Conservation (phyloP, 2,797 vertebrate genomes). For the Hippocampus kuda region DNA sequence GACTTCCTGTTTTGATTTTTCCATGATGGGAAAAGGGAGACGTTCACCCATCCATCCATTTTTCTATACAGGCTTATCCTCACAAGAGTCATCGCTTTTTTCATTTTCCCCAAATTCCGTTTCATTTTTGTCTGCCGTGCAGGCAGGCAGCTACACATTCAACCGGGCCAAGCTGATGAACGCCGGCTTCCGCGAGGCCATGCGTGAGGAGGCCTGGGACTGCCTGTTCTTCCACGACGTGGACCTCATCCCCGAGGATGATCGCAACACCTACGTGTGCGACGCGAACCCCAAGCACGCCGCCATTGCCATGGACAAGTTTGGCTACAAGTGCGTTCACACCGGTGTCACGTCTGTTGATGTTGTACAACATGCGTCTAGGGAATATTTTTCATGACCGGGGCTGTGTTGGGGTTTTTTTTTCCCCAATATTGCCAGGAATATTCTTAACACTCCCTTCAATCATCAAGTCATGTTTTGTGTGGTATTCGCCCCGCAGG, state of each 20-base stretch:
- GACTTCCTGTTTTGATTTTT: neutral
- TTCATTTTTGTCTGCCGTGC: neutral
- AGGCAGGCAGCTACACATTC: slow-evolving; percentile 73
- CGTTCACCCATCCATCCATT: too few species aligned
- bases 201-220: slow-evolving; percentile 78
- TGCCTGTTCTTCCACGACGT: slow-evolving; percentile 80
- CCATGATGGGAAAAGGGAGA: neutral
- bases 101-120: neutral
- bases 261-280: slow-evolving; percentile 72
- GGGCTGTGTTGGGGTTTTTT: too few species aligned
- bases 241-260: slow-evolving; percentile 78
- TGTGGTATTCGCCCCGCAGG: slow-evolving; percentile 36
- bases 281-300: slow-evolving; percentile 72
- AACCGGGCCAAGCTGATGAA: slow-evolving; percentile 77
- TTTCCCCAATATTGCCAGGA: too few species aligned
- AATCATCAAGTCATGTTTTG: too few species aligned
- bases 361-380: neutral
- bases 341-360: neutral
- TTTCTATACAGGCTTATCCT: too few species aligned
- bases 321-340: slow-evolving; percentile 72
- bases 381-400: neutral
- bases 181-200: slow-evolving; percentile 75
- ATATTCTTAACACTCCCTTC: neutral
- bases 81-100: too few species aligned
- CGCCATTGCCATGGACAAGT: slow-evolving; percentile 80